These are phyloP conservation scores for Copidosoma floridanum DNA, from an alignment of 1,140 invertebrate species.

Conservation along the genomic window DNA sequence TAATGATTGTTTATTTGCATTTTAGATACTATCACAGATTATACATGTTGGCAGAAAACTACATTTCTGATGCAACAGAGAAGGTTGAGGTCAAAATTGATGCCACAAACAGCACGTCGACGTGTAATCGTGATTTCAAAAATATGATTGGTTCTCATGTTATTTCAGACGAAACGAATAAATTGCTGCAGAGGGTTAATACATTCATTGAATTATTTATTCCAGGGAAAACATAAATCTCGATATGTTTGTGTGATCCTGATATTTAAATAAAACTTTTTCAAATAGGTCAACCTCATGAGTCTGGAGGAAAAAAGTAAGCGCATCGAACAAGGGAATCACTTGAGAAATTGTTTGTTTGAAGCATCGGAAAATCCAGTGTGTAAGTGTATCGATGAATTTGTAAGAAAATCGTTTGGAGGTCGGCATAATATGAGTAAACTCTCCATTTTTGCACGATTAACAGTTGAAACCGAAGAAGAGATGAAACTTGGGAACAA, in stretches of 20 bases:
- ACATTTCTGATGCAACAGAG: too few species aligned
- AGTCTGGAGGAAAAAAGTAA: constrained; percentile 50
- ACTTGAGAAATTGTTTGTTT: not conserved
- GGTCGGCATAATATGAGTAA: too few species aligned
- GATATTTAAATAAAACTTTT: not conserved
- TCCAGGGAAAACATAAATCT: too few species aligned
- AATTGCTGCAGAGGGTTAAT: constrained; percentile 46
- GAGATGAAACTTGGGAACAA: not conserved
- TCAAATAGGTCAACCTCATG: constrained; percentile 50
- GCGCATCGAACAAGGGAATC: constrained; percentile 6
- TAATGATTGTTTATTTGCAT: not conserved
- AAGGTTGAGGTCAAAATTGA: constrained; percentile 26
- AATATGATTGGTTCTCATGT: too few species aligned
- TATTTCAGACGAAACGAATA: constrained; percentile 44
- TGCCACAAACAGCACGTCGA: constrained; percentile 9
- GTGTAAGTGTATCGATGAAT: not conserved
- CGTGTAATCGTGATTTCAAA: not conserved
- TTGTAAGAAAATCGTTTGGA: too few species aligned
- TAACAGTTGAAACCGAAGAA: too few species aligned
- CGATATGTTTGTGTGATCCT: not conserved
- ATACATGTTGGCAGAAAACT: constrained; percentile 53
- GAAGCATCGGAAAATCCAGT: constrained; percentile 11
- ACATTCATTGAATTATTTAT: constrained; percentile 11
- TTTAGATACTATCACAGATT: constrained; percentile 60
- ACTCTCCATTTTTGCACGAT: too few species aligned